These are phyloP conservation scores for Actinia equina DNA, from an alignment of 64 coral and sea anemone species.

Conservation along the genomic window DNA sequence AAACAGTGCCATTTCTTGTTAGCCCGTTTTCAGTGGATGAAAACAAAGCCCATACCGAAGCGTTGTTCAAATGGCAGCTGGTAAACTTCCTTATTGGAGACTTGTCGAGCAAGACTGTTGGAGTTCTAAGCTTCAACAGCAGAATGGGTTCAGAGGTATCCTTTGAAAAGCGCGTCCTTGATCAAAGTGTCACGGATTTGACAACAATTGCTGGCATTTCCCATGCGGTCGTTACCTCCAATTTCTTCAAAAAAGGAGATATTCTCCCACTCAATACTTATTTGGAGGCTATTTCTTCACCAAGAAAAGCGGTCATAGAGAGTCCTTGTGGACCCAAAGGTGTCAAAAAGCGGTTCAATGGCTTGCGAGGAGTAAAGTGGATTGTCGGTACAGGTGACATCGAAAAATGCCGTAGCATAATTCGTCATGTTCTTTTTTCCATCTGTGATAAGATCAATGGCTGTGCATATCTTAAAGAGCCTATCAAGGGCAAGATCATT, in stretches of 20 bases:
- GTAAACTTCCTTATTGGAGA: not conserved
- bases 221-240: not conserved
- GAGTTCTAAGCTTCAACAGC: not conserved
- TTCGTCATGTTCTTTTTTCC: not conserved
- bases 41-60: not conserved
- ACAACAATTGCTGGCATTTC: not conserved
- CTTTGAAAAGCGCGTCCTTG: not conserved
- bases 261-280: not conserved
- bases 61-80: not conserved
- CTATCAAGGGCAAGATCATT: not conserved
- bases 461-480: not conserved
- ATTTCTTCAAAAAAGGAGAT: not conserved
- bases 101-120: not conserved
- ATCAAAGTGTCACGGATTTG: not conserved
- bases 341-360: not conserved
- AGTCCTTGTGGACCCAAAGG: constrained; percentile 18
- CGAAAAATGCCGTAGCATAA: not conserved
- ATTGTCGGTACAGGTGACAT: constrained; percentile 15
- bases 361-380: constrained; percentile 2
- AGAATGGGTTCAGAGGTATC: not conserved
- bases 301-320: not conserved
- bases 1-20: not conserved
- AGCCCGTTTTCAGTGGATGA: not conserved
- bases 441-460: constrained; percentile 9
- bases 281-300: not conserved